phyloP scores from a whole-genome alignment of 2,797 vertebrate species.

The Myiotriccus ornatus region DNA sequence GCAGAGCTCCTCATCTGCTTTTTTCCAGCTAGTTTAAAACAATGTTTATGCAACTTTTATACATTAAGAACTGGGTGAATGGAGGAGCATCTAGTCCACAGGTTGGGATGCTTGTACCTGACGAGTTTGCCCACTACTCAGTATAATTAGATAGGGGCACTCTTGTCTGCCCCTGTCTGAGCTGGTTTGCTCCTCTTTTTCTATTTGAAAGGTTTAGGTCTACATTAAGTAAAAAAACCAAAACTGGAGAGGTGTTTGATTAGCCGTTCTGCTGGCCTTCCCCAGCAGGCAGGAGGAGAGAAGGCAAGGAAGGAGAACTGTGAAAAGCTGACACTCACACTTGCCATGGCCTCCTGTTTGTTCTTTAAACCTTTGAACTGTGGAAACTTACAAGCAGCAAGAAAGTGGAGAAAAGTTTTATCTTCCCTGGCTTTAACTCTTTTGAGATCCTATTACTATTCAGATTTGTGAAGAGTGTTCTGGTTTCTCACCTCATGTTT shows the following conservation, averaged over 20 bases:
- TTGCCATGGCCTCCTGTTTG: neutral
- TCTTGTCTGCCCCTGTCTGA: neutral
- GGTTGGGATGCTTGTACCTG: rapidly evolving
- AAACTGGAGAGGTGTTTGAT: neutral
- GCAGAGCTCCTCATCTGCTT: neutral
- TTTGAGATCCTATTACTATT: neutral
- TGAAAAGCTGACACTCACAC: neutral
- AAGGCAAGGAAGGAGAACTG: neutral
- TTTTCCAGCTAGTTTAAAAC: neutral
- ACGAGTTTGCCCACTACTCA: neutral
- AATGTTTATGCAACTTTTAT: neutral
- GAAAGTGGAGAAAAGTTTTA: neutral
- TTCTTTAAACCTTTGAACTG: neutral
- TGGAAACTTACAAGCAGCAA: neutral
- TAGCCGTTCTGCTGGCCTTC: neutral
- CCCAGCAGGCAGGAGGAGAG: neutral
- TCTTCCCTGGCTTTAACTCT: neutral
- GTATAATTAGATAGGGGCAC: neutral
- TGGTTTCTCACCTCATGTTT: neutral
- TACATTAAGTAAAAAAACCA: neutral
- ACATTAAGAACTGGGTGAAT: neutral
- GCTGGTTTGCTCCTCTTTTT: neutral
- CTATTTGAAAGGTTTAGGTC: neutral
- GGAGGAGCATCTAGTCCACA: neutral
- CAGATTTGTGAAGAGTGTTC: neutral